Percentiles rank a stretch among this genome's conserved stretches.
phyloP scores from a whole-genome alignment of 2,797 vertebrate species.

The Catamblyrhynchus diadema region DNA sequence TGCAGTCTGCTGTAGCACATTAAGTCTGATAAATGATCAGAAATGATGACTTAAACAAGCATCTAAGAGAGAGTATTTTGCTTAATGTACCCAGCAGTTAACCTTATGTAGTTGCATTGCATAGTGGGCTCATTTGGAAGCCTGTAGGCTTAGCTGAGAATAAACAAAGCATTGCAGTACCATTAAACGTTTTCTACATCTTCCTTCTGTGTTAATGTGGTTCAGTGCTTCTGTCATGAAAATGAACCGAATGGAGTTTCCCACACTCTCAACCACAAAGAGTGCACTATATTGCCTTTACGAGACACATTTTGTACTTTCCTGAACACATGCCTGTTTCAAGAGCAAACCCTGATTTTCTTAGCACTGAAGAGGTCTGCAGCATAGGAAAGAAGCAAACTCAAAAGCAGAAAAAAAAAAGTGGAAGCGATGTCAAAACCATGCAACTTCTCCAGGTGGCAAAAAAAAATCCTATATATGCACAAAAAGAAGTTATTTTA shows the following conservation, averaged over 20 bases:
- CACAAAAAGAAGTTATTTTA: not conserved
- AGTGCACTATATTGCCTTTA: slow-evolving; percentile 42
- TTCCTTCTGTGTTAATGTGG: slow-evolving; percentile 62
- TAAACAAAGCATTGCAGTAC: slow-evolving; percentile 52
- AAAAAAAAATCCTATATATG: not conserved
- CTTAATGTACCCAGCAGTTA: slow-evolving; percentile 69
- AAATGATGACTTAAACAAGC: slow-evolving; percentile 73
- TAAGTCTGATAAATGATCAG: slow-evolving; percentile 73
- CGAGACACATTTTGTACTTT: slow-evolving; percentile 7
- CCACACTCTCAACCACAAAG: slow-evolving; percentile 69
- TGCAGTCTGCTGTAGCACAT: slow-evolving; percentile 65
- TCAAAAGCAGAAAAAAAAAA: not conserved
- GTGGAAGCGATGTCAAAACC: slow-evolving; percentile 20
- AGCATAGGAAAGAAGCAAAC: not conserved
- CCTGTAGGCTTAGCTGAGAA: slow-evolving; percentile 45
- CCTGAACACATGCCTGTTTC: slow-evolving; percentile 42
- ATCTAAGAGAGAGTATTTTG: slow-evolving; percentile 56
- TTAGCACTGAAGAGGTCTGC: not conserved
- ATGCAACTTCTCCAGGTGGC: slow-evolving; percentile 10
- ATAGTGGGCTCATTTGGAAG: slow-evolving; percentile 65
- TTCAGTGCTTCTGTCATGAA: slow-evolving; percentile 68
- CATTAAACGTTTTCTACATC: slow-evolving; percentile 51
- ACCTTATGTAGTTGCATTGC: slow-evolving; percentile 43
- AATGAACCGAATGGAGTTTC: slow-evolving; percentile 50
- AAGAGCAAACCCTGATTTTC: not conserved